A percentile compares a stretch with the other conserved stretches of the same genome.
Conservation (phyloP, 2,797 vertebrate genomes). For the Hydrophis major region DNA sequence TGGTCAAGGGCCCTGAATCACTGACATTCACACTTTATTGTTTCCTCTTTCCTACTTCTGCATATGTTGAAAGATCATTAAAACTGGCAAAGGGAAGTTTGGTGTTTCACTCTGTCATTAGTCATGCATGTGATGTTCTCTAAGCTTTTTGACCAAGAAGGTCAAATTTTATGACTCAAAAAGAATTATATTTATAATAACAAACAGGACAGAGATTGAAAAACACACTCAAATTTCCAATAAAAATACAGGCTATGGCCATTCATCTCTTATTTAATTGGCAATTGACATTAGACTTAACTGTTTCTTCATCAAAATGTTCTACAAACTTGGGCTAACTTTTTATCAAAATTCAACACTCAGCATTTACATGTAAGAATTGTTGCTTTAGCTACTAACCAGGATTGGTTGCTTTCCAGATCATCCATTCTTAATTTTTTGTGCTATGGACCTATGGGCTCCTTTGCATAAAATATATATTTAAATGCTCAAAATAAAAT, state of each 20-base stretch:
- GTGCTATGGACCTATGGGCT: not conserved
- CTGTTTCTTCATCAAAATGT: not conserved
- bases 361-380: not conserved
- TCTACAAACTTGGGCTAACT: not conserved
- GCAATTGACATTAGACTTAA: not conserved
- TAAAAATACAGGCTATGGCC: not conserved
- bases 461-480: not conserved
- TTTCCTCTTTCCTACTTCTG: not conserved
- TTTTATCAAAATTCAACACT: not conserved
- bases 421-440: not conserved
- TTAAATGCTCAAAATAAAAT: not conserved
- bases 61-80: not conserved
- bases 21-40: not conserved
- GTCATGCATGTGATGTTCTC: not conserved
- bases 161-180: not conserved
- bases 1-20: not conserved
- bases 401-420: not conserved
- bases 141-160: not conserved
- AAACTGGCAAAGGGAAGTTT: not conserved
- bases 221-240: not conserved
- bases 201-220: not conserved
- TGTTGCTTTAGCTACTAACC: not conserved
- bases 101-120: not conserved
- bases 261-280: not conserved
- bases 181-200: not conserved